Base-by-base conservation (phyloP, 2,888 invertebrate genomes). In the Choristoneura rosaceana region DNA sequence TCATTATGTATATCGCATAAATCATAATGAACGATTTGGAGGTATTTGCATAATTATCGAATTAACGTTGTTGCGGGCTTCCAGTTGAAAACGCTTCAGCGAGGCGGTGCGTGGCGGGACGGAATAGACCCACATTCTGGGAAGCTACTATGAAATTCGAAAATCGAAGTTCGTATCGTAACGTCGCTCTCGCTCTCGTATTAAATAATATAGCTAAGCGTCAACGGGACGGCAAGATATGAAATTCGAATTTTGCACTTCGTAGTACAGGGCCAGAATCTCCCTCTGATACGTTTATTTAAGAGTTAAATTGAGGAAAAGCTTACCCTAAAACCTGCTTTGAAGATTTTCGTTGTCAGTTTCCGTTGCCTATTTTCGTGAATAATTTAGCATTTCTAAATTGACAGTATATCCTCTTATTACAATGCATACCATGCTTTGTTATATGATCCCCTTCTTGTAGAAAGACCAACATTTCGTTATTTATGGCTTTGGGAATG, bases 11-110 rank as follows among this genome's bases (percentile, higher is more conserved):
- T 60, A 73, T 73, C 59, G 73, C 79, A 80, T 82, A 83, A 83
- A 82, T 85, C 81, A 79, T 78, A 82, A 84, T 83, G 79, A 86
- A 83, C 82, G 82, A 85, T 84, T 83, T 82, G 77, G 76, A 69
- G 47, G 76, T 81, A 87, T 87, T 87, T 85, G 80, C 85, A 86
- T 87, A 87, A 86, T 86, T 86, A 84, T 85, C 83, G 81, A 85
- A 86, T 87, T 86, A 87, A 85, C 84, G 86, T 84, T 86, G 86
- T 86, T 81, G 81, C 78, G 65, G 70, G 84, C 79, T 82, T 85
- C 82, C 82, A 83, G 79, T 80, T 83, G 83, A 81, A 84, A 84
- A 84, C 83, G 83, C 84, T 86, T 84, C 82, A 85, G 85, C 84
- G 83, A 83, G 80, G 79, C 75, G 78, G 82, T 80, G n/a, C n/a